Percentiles rank a stretch among this genome's conserved stretches.
Evolutionary conservation across 2,113 vertebrate genomes (phyloP).

Genomic region (Euleptes europaea): DNA sequence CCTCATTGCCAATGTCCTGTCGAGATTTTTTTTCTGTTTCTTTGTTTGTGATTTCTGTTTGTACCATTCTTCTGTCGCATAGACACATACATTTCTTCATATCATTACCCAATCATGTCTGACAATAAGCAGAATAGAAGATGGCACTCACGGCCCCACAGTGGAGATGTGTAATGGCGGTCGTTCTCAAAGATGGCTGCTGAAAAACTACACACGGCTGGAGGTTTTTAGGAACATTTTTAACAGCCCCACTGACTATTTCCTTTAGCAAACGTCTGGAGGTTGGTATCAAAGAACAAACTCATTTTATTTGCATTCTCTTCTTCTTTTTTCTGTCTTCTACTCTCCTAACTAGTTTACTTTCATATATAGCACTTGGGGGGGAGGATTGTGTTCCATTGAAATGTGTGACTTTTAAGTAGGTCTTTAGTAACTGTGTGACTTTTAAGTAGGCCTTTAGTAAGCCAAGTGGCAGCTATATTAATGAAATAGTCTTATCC

Average conservation of each 20-base stretch:
- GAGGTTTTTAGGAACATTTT: constrained; percentile 88
- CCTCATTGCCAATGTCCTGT: not conserved
- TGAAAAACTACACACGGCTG: constrained; percentile 84
- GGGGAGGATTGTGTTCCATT: not conserved
- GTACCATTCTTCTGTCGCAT: constrained; percentile 63
- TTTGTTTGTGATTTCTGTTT: not conserved
- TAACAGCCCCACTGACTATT: constrained; percentile 88
- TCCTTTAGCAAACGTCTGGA: constrained; percentile 77
- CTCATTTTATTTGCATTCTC: rapidly evolving
- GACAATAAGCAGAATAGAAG: constrained; percentile 85
- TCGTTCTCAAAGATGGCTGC: constrained; percentile 81
- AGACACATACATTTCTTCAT: constrained; percentile 91
- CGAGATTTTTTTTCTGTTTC: not conserved
- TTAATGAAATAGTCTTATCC: not conserved
- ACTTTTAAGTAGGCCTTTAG: too few species aligned
- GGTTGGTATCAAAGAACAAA: constrained; percentile 58
- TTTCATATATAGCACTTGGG: not conserved
- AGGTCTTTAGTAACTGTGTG: not conserved
- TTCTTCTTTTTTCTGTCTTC: not conserved
- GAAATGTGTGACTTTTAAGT: not conserved
- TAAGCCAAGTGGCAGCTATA: not conserved
- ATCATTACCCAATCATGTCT: constrained; percentile 93
- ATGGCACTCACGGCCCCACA: constrained; percentile 82
- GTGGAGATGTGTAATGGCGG: constrained; percentile 87
- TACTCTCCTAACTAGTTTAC: not conserved